A percentile compares a stretch with the other conserved stretches of the same genome.
phyloP scores from a whole-genome alignment of 2,797 vertebrate species.

The Notoglanidium macrostoma region DNA sequence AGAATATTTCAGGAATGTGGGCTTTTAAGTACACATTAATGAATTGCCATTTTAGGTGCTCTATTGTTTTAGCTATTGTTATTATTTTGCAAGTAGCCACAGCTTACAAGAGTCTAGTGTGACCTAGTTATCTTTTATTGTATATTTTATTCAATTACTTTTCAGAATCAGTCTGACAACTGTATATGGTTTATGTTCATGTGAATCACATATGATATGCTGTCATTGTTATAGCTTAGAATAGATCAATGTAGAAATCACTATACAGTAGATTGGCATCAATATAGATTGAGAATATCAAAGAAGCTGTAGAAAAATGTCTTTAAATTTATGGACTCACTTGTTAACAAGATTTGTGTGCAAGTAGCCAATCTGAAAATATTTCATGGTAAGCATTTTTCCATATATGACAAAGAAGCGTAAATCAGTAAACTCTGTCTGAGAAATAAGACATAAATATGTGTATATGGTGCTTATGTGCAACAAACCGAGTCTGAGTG shows the following conservation, averaged over 20 bases:
- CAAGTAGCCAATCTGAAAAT: not conserved
- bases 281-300: not conserved
- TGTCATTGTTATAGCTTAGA: not conserved
- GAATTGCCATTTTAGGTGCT: constrained; percentile 2
- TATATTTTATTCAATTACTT: not conserved
- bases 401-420: not conserved
- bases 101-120: not conserved
- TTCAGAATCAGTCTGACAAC: not conserved
- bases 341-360: not conserved
- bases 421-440: not conserved
- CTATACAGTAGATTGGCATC: not conserved
- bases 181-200: not conserved
- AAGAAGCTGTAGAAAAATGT: not conserved
- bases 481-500: not conserved
- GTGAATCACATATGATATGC: not conserved
- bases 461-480: constrained; percentile 13
- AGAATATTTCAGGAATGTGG: constrained; percentile 27
- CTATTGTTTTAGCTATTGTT: not conserved
- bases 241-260: not conserved
- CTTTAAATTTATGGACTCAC: not conserved
- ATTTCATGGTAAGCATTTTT: not conserved
- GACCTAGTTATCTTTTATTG: not conserved
- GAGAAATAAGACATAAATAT: constrained; percentile 9
- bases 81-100: not conserved
- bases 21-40: constrained; percentile 18